These are phyloP conservation scores for Pelmatolapia mariae DNA, from an alignment of 2,113 vertebrate genomes.

Conservation along the genomic window DNA sequence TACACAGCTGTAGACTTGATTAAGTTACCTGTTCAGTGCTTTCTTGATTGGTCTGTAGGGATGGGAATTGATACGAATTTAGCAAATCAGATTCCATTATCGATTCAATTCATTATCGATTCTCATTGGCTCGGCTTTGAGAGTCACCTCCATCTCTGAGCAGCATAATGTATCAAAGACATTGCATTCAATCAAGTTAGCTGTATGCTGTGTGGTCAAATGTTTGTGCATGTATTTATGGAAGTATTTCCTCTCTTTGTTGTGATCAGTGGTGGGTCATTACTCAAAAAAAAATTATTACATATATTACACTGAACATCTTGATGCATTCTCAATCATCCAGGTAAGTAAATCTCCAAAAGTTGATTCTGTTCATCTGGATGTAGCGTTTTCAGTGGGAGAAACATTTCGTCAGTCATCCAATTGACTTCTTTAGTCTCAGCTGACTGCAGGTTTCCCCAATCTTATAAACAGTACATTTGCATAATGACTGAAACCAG, in stretches of 20 bases:
- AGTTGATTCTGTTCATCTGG: background rate
- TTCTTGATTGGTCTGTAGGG: background rate
- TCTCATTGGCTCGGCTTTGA: background rate
- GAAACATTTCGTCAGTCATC: background rate
- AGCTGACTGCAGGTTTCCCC: background rate
- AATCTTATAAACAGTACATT: background rate
- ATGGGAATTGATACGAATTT: background rate
- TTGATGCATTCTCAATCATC: background rate
- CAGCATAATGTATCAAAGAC: background rate
- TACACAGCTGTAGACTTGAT: background rate
- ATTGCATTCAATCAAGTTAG: background rate
- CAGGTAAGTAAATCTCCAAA: background rate
- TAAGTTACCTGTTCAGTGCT: background rate
- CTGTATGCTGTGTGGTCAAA: background rate
- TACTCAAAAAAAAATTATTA: background rate
- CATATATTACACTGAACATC: background rate
- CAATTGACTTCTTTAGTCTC: background rate
- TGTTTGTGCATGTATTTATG: background rate
- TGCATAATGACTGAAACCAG: background rate
- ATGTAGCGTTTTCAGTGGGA: rapidly evolving
- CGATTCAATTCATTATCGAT: background rate
- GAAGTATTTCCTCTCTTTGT: background rate
- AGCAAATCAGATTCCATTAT: background rate
- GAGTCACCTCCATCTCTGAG: background rate
- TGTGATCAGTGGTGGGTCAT: background rate